These are phyloP conservation scores for Corythoichthys haematopterus DNA, from an alignment of 2,113 vertebrate genomes.

Conservation along the genomic window DNA sequence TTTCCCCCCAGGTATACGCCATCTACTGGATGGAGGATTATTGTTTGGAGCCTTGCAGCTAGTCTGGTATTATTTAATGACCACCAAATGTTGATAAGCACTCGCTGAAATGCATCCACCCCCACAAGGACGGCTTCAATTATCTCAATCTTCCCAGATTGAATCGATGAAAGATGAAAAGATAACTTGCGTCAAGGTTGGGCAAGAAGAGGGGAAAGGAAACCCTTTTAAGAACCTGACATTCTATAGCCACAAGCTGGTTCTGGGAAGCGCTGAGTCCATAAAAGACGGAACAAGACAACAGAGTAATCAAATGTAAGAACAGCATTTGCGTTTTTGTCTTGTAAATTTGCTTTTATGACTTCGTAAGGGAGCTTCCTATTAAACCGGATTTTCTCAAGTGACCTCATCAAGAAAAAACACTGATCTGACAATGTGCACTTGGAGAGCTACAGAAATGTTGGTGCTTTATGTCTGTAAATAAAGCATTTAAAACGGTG, in stretches of 20 bases:
- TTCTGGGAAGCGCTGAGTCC: background rate
- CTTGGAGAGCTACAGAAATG: background rate
- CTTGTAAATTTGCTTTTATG: slow-evolving; percentile 1
- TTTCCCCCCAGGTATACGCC: background rate
- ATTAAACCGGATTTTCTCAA: background rate
- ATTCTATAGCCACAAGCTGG: background rate
- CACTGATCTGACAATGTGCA: slow-evolving; percentile 4
- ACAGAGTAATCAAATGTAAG: slow-evolving; percentile 31
- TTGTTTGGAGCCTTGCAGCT: background rate
- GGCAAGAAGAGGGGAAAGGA: background rate
- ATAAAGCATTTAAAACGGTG: background rate
- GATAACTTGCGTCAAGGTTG: background rate
- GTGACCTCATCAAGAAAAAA: slow-evolving; percentile 19
- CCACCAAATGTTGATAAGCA: background rate
- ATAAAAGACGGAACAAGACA: background rate
- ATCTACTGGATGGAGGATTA: background rate
- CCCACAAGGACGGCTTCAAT: slow-evolving; percentile 17
- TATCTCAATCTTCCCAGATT: slow-evolving; percentile 5
- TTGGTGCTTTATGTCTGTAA: background rate
- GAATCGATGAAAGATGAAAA: slow-evolving; percentile 6
- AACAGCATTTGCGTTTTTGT: slow-evolving; percentile 23
- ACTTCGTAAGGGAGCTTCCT: background rate
- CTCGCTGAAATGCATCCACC: slow-evolving; percentile 10
- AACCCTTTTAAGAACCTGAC: slow-evolving; percentile 3
- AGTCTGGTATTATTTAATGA: background rate